Conservation (phyloP, 2,113 vertebrate species). For the Tor tambroides region DNA sequence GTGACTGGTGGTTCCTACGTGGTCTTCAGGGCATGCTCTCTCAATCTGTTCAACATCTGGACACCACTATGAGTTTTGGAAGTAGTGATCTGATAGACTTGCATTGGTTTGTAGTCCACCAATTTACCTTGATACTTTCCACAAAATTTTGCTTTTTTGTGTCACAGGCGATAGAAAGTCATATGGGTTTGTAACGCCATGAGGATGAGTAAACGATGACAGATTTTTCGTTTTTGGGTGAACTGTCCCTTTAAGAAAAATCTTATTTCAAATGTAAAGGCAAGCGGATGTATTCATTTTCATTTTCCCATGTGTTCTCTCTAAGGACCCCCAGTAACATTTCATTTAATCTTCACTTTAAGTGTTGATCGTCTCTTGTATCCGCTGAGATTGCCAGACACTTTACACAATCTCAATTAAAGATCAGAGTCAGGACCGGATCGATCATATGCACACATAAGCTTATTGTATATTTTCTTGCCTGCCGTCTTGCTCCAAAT, state of each 20-base stretch:
- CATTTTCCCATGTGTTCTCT: neutral
- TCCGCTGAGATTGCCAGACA: neutral
- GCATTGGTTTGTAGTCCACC: neutral
- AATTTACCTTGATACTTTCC: neutral
- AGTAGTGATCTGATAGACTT: neutral
- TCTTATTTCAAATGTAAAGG: neutral
- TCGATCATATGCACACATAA: neutral
- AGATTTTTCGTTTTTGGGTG: neutral
- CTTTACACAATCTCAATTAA: conserved; percentile 1
- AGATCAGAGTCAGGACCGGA: neutral
- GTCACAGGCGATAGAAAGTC: neutral
- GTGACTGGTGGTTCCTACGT: neutral
- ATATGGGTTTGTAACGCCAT: neutral
- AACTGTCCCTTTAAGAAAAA: neutral
- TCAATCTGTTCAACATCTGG: conserved; percentile 24
- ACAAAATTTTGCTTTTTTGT: neutral
- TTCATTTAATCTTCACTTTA: neutral
- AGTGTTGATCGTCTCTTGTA: neutral
- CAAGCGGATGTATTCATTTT: neutral
- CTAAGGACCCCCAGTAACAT: neutral
- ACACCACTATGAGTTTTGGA: neutral
- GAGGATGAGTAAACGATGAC: neutral
- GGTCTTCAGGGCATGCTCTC: neutral
- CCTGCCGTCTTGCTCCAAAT: neutral
- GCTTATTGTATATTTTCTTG: neutral